A percentile compares a stretch with the other conserved stretches of the same genome.
Conservation (phyloP, 2,888 invertebrate species). For the Eurois occulta region DNA sequence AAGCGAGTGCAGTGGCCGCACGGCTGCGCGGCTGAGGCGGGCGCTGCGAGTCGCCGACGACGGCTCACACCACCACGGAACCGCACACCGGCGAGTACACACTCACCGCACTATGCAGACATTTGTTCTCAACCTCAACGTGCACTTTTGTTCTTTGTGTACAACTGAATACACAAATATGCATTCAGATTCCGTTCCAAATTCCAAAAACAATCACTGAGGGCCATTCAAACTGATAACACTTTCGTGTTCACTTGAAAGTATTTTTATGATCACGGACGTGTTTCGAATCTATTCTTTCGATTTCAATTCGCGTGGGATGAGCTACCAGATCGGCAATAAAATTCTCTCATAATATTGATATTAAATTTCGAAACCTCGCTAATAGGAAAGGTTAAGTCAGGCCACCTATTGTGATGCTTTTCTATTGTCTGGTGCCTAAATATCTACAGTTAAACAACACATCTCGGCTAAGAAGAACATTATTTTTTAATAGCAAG, state of each 20-base stretch:
- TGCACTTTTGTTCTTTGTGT: slow-evolving; percentile 49
- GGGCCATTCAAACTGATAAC: slow-evolving; percentile 43
- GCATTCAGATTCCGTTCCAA: slow-evolving; percentile 37
- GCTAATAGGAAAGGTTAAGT: slow-evolving; percentile 57
- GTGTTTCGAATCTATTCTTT: slow-evolving; percentile 58
- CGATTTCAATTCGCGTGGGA: slow-evolving; percentile 64
- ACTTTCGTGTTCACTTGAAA: slow-evolving; percentile 62
- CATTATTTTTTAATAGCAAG: slow-evolving; percentile 36
- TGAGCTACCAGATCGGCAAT: slow-evolving; percentile 53
- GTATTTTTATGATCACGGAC: slow-evolving; percentile 58
- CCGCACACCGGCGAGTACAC: slow-evolving; percentile 43
- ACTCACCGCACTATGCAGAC: slow-evolving; percentile 51
- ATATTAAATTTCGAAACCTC: slow-evolving; percentile 59
- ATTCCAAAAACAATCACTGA: slow-evolving; percentile 41
- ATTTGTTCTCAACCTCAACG: slow-evolving; percentile 50
- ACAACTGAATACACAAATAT: slow-evolving; percentile 24
- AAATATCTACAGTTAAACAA: slow-evolving; percentile 35
- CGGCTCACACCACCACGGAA: slow-evolving; percentile 54
- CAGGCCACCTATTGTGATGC: slow-evolving; percentile 53
- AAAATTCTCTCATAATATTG: slow-evolving; percentile 58
- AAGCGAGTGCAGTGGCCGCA: slow-evolving; percentile 89
- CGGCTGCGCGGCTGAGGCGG: slow-evolving; percentile 61
- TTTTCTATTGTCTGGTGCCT: slow-evolving; percentile 55
- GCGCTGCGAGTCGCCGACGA: slow-evolving; percentile 49
- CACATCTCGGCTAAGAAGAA: slow-evolving; percentile 28